A percentile compares a stretch with the other conserved stretches of the same genome.
Conservation (phyloP, 2,113 vertebrate species). For the Sebastes schlegelii region DNA sequence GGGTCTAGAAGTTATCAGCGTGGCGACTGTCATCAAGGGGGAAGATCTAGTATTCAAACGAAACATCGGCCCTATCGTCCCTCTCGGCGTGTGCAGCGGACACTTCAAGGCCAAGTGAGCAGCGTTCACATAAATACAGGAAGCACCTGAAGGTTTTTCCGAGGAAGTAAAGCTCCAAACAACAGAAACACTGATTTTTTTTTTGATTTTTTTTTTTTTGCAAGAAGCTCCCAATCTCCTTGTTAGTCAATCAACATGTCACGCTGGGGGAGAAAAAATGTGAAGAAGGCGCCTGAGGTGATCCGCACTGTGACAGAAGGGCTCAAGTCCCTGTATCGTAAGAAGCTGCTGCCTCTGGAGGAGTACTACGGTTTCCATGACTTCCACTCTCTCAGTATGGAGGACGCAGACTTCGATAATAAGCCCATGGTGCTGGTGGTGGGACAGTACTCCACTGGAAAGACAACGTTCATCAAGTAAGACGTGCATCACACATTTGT, state of each 20-base stretch:
- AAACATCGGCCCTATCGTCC: constrained; percentile 29
- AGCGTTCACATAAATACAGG: constrained; percentile 73
- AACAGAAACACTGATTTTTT: constrained; percentile 34
- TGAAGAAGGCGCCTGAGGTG: constrained; percentile 89
- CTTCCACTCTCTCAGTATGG: constrained; percentile 91
- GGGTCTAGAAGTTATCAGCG: constrained; percentile 43
- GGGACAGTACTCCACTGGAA: constrained; percentile 95
- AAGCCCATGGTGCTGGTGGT: constrained; percentile 96
- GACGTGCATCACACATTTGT: constrained; percentile 2
- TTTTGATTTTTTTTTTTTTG: neutral
- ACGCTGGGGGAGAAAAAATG: constrained; percentile 89
- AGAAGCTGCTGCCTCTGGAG: constrained; percentile 91
- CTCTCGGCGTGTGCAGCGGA: constrained; percentile 28
- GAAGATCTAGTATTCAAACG: constrained; percentile 43
- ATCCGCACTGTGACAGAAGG: constrained; percentile 91
- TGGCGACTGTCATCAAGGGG: constrained; percentile 22
- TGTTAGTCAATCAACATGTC: constrained; percentile 85
- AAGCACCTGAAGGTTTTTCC: constrained; percentile 72
- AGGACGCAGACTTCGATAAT: constrained; percentile 93
- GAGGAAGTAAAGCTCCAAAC: constrained; percentile 61
- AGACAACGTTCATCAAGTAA: constrained; percentile 94
- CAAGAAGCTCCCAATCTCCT: constrained; percentile 40
- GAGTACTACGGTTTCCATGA: constrained; percentile 90
- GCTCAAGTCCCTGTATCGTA: constrained; percentile 89
- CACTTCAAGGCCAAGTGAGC: constrained; percentile 61